Percentiles rank a stretch among this genome's conserved stretches.
phyloP scores from a whole-genome alignment of 2,113 vertebrate genomes.

The Caloenas nicobarica region DNA sequence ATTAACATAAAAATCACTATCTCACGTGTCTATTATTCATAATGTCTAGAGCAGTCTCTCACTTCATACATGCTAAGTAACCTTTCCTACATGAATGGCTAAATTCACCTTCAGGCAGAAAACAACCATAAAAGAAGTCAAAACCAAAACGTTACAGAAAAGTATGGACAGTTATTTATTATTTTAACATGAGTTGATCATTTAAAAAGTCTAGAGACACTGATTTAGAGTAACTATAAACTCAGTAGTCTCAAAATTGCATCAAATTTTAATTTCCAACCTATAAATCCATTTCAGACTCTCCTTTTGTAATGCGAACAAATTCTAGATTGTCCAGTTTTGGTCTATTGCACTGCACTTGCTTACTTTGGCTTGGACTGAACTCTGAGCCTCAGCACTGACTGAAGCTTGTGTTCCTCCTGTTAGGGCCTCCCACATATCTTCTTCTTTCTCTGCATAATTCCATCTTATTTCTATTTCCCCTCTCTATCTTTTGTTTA shows the following conservation, averaged over 20 bases:
- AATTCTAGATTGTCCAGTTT: background rate
- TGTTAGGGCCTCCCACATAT: background rate
- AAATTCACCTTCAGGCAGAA: slow-evolving; percentile 30
- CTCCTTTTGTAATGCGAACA: background rate
- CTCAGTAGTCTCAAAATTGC: background rate
- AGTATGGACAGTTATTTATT: background rate
- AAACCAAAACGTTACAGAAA: background rate
- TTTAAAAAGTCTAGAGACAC: background rate
- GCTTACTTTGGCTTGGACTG: background rate
- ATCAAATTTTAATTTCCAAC: background rate
- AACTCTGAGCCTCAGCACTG: background rate
- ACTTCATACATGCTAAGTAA: background rate
- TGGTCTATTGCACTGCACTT: background rate
- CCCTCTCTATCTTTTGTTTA: background rate
- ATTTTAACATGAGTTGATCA: background rate
- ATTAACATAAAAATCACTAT: background rate
- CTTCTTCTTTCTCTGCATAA: background rate
- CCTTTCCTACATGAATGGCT: background rate
- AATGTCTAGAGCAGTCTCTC: background rate
- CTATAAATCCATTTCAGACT: background rate
- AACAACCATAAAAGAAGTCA: background rate
- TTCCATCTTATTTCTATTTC: background rate
- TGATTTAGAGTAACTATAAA: background rate
- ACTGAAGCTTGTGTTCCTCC: background rate
- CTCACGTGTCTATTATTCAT: background rate